These are phyloP conservation scores for Potamilus streckersoni DNA, from an alignment of 1,140 invertebrate genomes.

Conservation along the genomic window DNA sequence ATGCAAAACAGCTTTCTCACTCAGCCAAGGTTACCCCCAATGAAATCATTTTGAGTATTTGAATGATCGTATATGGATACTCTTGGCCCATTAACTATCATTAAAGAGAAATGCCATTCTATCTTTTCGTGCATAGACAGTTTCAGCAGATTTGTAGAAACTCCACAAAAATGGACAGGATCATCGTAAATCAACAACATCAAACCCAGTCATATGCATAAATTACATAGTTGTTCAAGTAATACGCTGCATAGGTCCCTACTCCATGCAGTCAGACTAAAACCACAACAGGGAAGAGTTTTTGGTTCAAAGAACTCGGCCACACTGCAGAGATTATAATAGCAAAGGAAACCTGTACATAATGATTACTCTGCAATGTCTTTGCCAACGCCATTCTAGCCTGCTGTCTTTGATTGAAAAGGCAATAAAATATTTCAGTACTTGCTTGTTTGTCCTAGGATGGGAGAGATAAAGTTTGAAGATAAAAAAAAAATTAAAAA, in stretches of 20 bases:
- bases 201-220: constrained; percentile 21
- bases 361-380: too few species aligned
- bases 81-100: constrained; percentile 28
- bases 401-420: too few species aligned
- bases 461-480: too few species aligned
- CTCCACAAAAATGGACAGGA: constrained; percentile 16
- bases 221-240: constrained; percentile 5
- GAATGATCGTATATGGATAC: constrained; percentile 32
- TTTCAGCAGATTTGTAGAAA: constrained; percentile 34
- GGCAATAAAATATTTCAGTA: too few species aligned
- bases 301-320: neutral
- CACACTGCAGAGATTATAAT: too few species aligned
- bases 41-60: constrained; percentile 16
- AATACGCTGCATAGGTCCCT: constrained; percentile 18
- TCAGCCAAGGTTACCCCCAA: neutral
- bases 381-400: too few species aligned
- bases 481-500: too few species aligned
- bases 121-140: constrained; percentile 33
- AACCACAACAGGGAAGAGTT: constrained; percentile 9
- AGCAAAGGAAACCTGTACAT: too few species aligned
- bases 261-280: constrained; percentile 27
- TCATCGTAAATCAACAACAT: constrained; percentile 20
- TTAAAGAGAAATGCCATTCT: constrained; percentile 33
- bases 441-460: too few species aligned
- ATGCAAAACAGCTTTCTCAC: constrained; percentile 10